Conservation (phyloP, 2,888 invertebrate species). For the Deilephila porcellus region DNA sequence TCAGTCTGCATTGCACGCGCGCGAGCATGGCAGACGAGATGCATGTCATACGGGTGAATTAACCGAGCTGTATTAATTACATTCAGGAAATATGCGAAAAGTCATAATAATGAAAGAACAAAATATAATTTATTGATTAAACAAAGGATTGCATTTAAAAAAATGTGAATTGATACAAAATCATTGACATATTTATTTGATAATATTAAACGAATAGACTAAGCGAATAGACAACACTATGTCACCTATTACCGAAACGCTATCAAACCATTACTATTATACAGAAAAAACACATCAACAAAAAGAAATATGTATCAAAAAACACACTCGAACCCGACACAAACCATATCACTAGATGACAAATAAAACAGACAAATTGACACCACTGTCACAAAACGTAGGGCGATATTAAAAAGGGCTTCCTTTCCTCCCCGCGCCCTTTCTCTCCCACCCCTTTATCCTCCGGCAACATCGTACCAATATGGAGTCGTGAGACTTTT, state of each 20-base stretch:
- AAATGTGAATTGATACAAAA: too few species aligned
- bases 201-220: too few species aligned
- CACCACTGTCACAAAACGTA: conserved; percentile 25
- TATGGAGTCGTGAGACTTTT: conserved; percentile 12
- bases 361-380: conserved; percentile 31
- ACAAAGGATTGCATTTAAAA: too few species aligned
- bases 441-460: background rate
- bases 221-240: too few species aligned
- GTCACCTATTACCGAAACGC: too few species aligned
- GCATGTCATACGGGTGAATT: background rate
- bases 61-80: background rate
- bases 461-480: conserved; percentile 24
- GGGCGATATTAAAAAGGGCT: conserved; percentile 31
- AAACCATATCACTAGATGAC: conserved; percentile 11
- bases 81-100: background rate
- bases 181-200: too few species aligned
- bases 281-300: background rate
- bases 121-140: too few species aligned
- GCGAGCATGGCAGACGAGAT: background rate
- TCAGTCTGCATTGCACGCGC: conserved; percentile 28
- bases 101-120: too few species aligned
- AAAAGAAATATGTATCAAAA: background rate
- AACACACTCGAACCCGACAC: background rate
- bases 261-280: too few species aligned
- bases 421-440: conserved; percentile 14